phyloP scores from a whole-genome alignment of 1,140 invertebrate genomes.

The Trypoxylus dichotomus region DNA sequence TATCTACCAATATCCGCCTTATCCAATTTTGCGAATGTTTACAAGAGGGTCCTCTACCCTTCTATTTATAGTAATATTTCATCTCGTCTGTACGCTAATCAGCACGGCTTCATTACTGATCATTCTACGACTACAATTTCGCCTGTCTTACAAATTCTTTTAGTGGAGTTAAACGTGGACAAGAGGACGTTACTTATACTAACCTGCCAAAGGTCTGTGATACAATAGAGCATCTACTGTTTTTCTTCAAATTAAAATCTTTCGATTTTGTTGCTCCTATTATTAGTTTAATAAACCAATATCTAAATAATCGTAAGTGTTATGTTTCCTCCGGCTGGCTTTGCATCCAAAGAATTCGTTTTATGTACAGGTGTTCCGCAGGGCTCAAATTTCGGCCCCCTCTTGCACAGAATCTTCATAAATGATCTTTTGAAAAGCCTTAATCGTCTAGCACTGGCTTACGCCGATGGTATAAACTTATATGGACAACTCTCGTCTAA shows the following conservation, averaged over 20 bases:
- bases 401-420: not conserved
- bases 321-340: not conserved
- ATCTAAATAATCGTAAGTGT: not conserved
- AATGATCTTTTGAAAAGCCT: not conserved
- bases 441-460: too few species aligned
- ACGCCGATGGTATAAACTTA: too few species aligned
- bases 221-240: not conserved
- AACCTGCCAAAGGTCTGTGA: not conserved
- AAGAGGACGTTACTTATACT: not conserved
- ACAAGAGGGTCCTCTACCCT: not conserved
- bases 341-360: not conserved
- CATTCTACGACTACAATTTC: not conserved
- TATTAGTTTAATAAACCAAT: not conserved
- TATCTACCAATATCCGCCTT: not conserved
- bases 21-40: not conserved
- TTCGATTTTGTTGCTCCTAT: not conserved
- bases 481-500: too few species aligned
- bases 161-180: not conserved
- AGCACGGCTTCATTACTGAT: too few species aligned
- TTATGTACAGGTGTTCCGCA: not conserved
- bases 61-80: not conserved
- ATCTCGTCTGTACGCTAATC: not conserved
- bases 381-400: not conserved
- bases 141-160: not conserved
- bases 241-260: not conserved